Base-by-base conservation (phyloP, 2,888 invertebrate species). In the Urechis unicinctus region DNA sequence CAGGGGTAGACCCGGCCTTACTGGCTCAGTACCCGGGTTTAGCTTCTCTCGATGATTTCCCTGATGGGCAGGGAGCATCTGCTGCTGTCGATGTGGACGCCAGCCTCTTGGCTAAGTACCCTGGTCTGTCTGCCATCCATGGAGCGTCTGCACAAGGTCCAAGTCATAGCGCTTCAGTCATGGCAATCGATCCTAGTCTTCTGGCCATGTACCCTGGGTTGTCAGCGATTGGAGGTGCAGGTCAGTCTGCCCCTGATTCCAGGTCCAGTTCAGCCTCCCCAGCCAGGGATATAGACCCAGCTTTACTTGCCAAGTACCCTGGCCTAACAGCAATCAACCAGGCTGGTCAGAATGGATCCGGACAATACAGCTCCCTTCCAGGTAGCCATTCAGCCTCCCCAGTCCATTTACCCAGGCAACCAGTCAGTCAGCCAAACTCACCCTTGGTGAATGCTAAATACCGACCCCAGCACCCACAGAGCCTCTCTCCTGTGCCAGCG, bases 371-470 rank as follows among this genome's bases (percentile, higher is more conserved):
- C n/a, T 62, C 62, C 6, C 45, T 58, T 25, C 61, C 61, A 1
- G 42, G 25, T 57, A 63, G 61, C 46, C 61, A 62, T 22, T 45
- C 60, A 9, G 48, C 25, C 6, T 60, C 60, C 3, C 61, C 61
- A 1, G 30, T 60, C 22, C 61, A 58, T 25, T 1, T 57, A 29
- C 44, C 56, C 5, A 52, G 43, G 44, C 49, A 51, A 22, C 44
- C 59, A 49, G 49, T 74, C 68, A 55, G 73, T 52, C 50, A 68
- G 21, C 66, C 70, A 56, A 51, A 63, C 49, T 45, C 73, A 69
- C 63, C 76, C 1, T 57, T 36, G 36, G 36, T 9, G 9, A 36
- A 36, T 17, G 17, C 9, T 13, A 17, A 13, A 13, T 9, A 9
- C 36, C 9, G 36, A 9, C 9, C 9, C 9, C 9, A 13, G 36